Conservation (phyloP, 2,113 vertebrate species). For the Albula glossodonta region DNA sequence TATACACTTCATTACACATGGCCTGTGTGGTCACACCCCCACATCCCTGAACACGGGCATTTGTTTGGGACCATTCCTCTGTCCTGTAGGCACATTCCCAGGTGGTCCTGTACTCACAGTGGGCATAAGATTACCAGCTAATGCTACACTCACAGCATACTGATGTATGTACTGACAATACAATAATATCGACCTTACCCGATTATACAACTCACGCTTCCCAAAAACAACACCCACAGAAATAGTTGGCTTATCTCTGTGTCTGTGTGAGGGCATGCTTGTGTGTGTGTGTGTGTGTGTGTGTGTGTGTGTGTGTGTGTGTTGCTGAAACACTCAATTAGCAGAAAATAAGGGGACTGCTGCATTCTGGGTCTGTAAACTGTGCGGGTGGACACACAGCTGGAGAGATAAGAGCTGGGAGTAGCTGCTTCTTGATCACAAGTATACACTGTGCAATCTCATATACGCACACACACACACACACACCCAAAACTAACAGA, state of each 20-base stretch:
- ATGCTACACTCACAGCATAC: background rate
- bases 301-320: too few relatives aligned
- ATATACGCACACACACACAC: conserved; percentile 20
- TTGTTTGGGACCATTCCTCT: background rate
- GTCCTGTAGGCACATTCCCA: background rate
- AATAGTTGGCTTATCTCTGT: background rate
- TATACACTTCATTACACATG: conserved; percentile 41
- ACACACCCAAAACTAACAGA: background rate
- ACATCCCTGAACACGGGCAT: background rate
- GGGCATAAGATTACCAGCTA: background rate
- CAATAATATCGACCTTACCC: background rate
- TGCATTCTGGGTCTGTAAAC: background rate
- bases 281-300: too few relatives aligned
- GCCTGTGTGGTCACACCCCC: background rate
- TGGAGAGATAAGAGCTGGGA: too few relatives aligned
- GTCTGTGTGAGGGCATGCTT: background rate
- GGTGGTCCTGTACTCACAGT: background rate
- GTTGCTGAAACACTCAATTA: background rate
- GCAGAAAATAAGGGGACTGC: background rate
- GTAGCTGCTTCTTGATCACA: too few relatives aligned
- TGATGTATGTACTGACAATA: background rate
- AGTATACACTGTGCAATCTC: background rate
- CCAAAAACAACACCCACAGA: background rate
- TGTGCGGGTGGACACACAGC: background rate
- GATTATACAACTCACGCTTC: background rate